phyloP scores from a whole-genome alignment of 2,888 invertebrate species.

The Tenthredo amoena region DNA sequence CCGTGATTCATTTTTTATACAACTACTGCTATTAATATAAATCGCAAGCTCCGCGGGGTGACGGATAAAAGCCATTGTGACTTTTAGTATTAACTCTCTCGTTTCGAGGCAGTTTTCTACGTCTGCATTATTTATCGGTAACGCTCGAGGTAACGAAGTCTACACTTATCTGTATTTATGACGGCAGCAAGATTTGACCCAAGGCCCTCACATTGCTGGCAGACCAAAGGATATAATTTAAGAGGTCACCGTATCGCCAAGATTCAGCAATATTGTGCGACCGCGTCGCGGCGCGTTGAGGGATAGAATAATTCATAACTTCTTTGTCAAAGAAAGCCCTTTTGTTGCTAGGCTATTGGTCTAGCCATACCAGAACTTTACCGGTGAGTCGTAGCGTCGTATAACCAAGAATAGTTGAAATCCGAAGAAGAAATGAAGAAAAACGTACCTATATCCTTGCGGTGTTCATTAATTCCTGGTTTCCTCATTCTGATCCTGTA shows the following conservation, averaged over 20 bases:
- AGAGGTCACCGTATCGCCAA: slow-evolving; percentile 47
- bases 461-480: not conserved
- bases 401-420: not conserved
- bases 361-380: slow-evolving; percentile 21
- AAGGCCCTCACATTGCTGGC: not conserved
- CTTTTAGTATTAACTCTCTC: not conserved
- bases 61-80: slow-evolving; percentile 17
- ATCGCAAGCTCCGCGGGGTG: not conserved
- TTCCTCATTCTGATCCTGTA: slow-evolving; percentile 10
- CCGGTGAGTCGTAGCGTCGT: not conserved
- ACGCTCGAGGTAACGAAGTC: slow-evolving; percentile 38
- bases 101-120: slow-evolving; percentile 14
- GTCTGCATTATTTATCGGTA: slow-evolving; percentile 41
- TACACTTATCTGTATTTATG: slow-evolving; percentile 46
- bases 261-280: slow-evolving; percentile 43
- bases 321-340: slow-evolving; percentile 30
- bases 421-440: not conserved
- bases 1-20: slow-evolving; percentile 19
- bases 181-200: slow-evolving; percentile 5
- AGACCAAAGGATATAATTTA: slow-evolving; percentile 30
- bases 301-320: slow-evolving; percentile 47
- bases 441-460: no score
- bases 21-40: slow-evolving; percentile 26
- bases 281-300: slow-evolving; percentile 24
- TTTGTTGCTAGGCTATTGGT: slow-evolving; percentile 27